phyloP scores from a whole-genome alignment of 1,140 invertebrate genomes.

The Ephestia elutella region DNA sequence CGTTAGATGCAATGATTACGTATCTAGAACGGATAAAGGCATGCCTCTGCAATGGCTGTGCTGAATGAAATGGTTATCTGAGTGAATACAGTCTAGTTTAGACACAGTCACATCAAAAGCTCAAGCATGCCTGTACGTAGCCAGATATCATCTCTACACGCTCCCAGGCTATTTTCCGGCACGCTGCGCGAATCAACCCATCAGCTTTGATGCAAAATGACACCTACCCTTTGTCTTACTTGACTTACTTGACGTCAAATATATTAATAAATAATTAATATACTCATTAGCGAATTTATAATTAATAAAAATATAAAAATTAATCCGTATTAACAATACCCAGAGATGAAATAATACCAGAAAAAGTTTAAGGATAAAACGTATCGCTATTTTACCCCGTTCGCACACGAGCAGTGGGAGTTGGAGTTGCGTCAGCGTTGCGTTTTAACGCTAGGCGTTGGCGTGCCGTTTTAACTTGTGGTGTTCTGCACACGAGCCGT shows the following conservation, averaged over 20 bases:
- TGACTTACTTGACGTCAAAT: not conserved
- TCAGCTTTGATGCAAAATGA: conserved; percentile 5
- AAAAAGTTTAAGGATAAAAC: too few relatives aligned
- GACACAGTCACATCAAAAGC: not conserved
- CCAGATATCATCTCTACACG: not conserved
- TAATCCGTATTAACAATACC: too few relatives aligned
- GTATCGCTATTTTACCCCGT: too few relatives aligned
- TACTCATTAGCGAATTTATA: too few relatives aligned
- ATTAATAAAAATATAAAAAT: too few relatives aligned
- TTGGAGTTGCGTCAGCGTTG: too few relatives aligned
- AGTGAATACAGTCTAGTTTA: not conserved
- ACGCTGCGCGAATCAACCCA: conserved; percentile 6
- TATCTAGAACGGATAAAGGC: not conserved
- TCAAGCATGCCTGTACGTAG: not conserved
- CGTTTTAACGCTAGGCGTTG: too few relatives aligned
- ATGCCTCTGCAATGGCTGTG: not conserved
- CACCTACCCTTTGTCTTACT: conserved; percentile 1
- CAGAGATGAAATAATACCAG: too few relatives aligned
- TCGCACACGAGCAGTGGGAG: too few relatives aligned
- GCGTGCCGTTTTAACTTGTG: too few relatives aligned
- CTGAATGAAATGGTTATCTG: not conserved
- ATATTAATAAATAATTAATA: too few relatives aligned
- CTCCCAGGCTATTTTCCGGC: conserved; percentile 7
- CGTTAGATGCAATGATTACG: not conserved
- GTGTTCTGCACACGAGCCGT: too few relatives aligned